Base-by-base conservation (phyloP, 2,113 vertebrate species). In the Halichoeres trimaculatus region DNA sequence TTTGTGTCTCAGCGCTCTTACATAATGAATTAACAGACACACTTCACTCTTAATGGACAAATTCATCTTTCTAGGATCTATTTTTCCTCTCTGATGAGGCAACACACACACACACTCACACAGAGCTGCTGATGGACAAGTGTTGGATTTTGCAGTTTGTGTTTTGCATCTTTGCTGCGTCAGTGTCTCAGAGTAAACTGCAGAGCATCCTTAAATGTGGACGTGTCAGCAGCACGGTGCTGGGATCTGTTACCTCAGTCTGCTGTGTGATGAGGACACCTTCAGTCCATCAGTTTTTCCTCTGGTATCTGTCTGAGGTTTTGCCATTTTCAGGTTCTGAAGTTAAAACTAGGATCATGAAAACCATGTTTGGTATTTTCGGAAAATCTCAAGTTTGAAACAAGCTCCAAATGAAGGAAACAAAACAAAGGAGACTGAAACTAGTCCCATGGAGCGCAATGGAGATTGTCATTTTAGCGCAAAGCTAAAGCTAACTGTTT, bases 21-120 rank as follows among this genome's bases (percentile, higher is more conserved):
- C 69, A 83, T 85, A 74, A 89, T 84, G 70, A 63, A 85, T 83
- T 43, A 77, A 78, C 87, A 73, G n/a, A 73, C 84, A 60, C 10
- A 45, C 24, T 54, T 40, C 14, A 22, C 54, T 76, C 54, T 17
- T 14, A 48, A 38, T 19, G 5, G 50, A 24, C 8, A 35, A 0
- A 13, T 34, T 36, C 45, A 51, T 12, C 1, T 17, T 2, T 41
- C 45, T 51, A 23, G 62, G 45, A 8, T 50, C 34, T 7, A 22
- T 1, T n/a, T 11, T 13, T 45, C 51, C 3, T n/a, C 23, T 35
- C 6, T 30, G 6, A 30, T 4, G 30, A n/a, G n/a, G n/a, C n/a
- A n/a, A n/a, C n/a, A n/a, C n/a, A n/a, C n/a, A n/a, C n/a, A n/a
- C n/a, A n/a, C n/a, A n/a, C n/a, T n/a, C n/a, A n/a, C n/a, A n/a